These are phyloP conservation scores for western clawed frog (Xenopus tropicalis) DNA, from an alignment of 2,113 vertebrate species.

Conservation along the genomic window UCB_Xtro_10.0 CM004445.2:43050001-43050500, in stretches of 20 bases:
- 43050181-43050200: slow-evolving; percentile 36
- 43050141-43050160: slow-evolving; percentile 98
- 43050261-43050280: too few relatives aligned
- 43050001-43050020: too few relatives aligned
- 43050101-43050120: slow-evolving; percentile 96
- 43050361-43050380: too few relatives aligned
- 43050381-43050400: too few relatives aligned
- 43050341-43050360: too few relatives aligned
- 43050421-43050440: slow-evolving; percentile 82
- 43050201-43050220: neutral
- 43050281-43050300: too few relatives aligned
- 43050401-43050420: neutral
- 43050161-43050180: slow-evolving; percentile 88
- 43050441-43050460: slow-evolving; percentile 98
- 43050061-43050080: slow-evolving; percentile 93
- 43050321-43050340: too few relatives aligned
- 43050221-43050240: too few relatives aligned
- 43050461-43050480: slow-evolving; percentile 97
- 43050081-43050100: slow-evolving; percentile 98
- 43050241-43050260: too few relatives aligned
- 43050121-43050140: slow-evolving; percentile 99
- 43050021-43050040: too few relatives aligned
- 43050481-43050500: slow-evolving; percentile 97
- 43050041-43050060: slow-evolving; percentile 73
- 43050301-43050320: too few relatives aligned